Percentiles rank a stretch among this genome's conserved stretches.
These are phyloP conservation scores for Nibea albiflora DNA, from an alignment of 2,113 vertebrate species.

Conservation along the genomic window DNA sequence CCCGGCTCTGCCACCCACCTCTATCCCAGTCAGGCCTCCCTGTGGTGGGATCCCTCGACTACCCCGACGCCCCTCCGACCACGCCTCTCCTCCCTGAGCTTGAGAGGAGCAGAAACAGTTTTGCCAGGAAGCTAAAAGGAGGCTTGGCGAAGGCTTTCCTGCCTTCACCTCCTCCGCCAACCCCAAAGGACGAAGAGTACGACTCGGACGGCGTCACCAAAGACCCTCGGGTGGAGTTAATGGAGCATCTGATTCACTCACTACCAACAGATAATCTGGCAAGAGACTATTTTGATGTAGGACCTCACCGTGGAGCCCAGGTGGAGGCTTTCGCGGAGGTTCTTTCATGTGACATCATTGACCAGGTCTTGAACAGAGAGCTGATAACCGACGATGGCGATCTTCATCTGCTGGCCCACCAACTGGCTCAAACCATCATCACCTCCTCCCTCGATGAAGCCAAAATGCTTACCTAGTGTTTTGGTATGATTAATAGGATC, in stretches of 20 bases:
- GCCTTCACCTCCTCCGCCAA: conserved; percentile 83
- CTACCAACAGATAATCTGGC: conserved; percentile 55
- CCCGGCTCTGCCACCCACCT: conserved; percentile 5
- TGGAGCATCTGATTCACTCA: conserved; percentile 77
- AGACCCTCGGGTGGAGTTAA: conserved; percentile 62
- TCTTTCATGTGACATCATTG: conserved; percentile 68
- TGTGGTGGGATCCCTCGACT: conserved; percentile 79
- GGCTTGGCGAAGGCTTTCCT: conserved; percentile 83
- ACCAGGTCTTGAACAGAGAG: conserved; percentile 26
- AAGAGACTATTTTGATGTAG: background rate
- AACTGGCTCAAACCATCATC: conserved; percentile 70
- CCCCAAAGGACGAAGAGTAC: conserved; percentile 74
- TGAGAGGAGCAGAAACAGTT: conserved; percentile 77
- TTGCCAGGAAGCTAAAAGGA: conserved; percentile 81
- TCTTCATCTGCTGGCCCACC: conserved; percentile 58
- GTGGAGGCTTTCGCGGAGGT: conserved; percentile 67
- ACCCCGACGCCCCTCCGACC: conserved; percentile 84
- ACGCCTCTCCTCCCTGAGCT: conserved; percentile 82
- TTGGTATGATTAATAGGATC: background rate
- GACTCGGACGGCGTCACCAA: background rate
- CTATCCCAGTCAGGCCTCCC: conserved; percentile 66
- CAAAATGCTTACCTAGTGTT: conserved; percentile 16
- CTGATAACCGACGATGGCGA: background rate
- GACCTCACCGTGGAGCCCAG: conserved; percentile 8
- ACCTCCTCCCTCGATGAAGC: conserved; percentile 65